A percentile compares a stretch with the other conserved stretches of the same genome.
Evolutionary conservation across 2,113 vertebrate species (phyloP).

Genomic region (Ctenomys sociabilis): DNA sequence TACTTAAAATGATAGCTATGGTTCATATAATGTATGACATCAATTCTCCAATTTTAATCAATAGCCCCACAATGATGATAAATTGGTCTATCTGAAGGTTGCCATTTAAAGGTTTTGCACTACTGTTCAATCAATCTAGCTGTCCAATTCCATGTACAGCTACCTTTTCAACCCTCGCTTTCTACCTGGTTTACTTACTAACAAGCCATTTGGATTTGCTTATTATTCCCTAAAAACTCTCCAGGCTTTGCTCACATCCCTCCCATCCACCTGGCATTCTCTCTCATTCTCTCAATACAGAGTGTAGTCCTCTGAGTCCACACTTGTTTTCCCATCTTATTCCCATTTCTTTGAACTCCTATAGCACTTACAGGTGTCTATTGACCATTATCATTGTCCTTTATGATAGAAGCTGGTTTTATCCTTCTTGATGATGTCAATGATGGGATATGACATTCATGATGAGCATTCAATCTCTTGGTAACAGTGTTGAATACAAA

Average conservation of each 20-base stretch:
- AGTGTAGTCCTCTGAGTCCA: background rate
- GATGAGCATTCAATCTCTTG: background rate
- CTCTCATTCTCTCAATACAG: background rate
- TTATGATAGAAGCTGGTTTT: background rate
- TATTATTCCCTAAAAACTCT: background rate
- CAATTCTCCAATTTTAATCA: conserved; percentile 58
- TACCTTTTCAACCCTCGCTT: background rate
- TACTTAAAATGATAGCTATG: conserved; percentile 51
- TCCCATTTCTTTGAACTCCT: background rate
- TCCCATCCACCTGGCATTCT: rapidly evolving
- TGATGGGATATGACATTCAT: background rate
- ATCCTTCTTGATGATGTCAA: background rate
- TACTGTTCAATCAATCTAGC: background rate
- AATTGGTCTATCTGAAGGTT: conserved; percentile 28
- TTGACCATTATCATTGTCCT: background rate
- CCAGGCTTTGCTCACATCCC: background rate
- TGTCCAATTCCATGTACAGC: background rate
- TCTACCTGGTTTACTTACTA: conserved; percentile 23
- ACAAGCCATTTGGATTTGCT: background rate
- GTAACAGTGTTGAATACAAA: conserved; percentile 10
- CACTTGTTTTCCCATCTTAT: background rate
- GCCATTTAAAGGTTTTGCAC: conserved; percentile 53
- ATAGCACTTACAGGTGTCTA: background rate
- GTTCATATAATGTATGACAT: conserved; percentile 15
- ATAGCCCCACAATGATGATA: conserved; percentile 48